Evolutionary conservation across 2,797 vertebrate genomes (phyloP).

Genomic region (Phyllotis vaccarum): DNA sequence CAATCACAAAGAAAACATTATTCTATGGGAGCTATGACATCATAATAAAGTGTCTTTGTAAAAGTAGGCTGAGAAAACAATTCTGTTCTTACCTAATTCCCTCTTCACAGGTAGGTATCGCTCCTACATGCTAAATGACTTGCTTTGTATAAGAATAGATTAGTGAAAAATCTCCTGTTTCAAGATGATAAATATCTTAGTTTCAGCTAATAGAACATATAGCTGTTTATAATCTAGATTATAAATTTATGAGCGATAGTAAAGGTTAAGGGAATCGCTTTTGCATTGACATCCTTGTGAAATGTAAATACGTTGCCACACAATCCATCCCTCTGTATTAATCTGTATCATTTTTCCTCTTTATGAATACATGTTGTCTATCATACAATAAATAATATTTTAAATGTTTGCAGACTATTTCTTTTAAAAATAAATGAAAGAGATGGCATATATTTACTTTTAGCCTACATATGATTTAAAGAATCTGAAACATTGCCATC

Average conservation of each 20-base stretch:
- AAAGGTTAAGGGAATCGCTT: neutral
- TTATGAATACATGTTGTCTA: neutral
- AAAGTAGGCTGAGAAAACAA: neutral
- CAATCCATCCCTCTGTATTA: neutral
- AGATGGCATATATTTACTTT: neutral
- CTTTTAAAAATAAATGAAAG: neutral
- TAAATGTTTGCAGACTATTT: conserved; percentile 9
- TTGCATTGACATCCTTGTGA: neutral
- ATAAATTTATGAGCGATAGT: neutral
- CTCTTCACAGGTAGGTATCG: neutral
- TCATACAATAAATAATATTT: neutral
- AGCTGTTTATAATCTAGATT: neutral
- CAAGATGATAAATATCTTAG: neutral
- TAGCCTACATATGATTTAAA: neutral
- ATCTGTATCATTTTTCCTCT: neutral
- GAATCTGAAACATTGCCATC: neutral
- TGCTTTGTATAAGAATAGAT: conserved; percentile 2
- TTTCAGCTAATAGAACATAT: conserved; percentile 16
- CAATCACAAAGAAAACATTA: neutral
- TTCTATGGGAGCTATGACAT: neutral
- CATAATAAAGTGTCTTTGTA: neutral
- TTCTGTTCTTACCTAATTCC: conserved; percentile 5
- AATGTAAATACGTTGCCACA: neutral
- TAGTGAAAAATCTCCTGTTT: conserved; percentile 3
- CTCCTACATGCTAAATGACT: neutral